Conservation (phyloP, 2,797 vertebrate species). For the Caiman crocodilus region DNA sequence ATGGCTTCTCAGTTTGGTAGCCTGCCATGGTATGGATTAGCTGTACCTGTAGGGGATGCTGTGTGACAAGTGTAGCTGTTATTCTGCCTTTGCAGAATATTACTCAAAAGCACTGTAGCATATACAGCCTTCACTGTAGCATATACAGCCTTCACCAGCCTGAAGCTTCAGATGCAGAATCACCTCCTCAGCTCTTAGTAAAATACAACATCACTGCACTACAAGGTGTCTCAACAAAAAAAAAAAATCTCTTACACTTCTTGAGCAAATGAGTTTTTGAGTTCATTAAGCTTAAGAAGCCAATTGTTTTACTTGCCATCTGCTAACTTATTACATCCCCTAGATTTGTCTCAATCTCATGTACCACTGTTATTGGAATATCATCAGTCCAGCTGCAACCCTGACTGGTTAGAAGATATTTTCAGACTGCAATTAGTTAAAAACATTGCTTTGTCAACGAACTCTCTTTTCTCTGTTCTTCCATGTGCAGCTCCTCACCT, state of each 20-base stretch:
- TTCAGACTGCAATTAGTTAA: slow-evolving; percentile 11
- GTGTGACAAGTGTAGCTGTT: neutral
- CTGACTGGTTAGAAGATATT: neutral
- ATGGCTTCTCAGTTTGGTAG: neutral
- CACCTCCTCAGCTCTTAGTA: neutral
- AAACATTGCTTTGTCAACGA: neutral
- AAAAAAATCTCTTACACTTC: neutral
- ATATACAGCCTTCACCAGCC: neutral
- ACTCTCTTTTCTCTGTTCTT: neutral
- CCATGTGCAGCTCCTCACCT: neutral
- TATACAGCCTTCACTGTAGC: neutral
- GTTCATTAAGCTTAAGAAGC: slow-evolving; percentile 27
- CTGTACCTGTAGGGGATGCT: slow-evolving; percentile 13
- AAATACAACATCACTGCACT: neutral
- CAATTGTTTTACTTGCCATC: slow-evolving; percentile 25
- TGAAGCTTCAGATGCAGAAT: neutral
- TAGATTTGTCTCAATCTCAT: neutral
- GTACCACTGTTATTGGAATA: neutral
- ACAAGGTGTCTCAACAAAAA: neutral
- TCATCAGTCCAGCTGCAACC: neutral
- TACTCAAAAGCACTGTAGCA: neutral
- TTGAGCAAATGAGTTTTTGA: slow-evolving; percentile 8
- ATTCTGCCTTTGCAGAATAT: neutral
- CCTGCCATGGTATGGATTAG: neutral
- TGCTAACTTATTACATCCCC: neutral